phyloP scores from a whole-genome alignment of 1,140 invertebrate species.

The Odontomachus brunneus region DNA sequence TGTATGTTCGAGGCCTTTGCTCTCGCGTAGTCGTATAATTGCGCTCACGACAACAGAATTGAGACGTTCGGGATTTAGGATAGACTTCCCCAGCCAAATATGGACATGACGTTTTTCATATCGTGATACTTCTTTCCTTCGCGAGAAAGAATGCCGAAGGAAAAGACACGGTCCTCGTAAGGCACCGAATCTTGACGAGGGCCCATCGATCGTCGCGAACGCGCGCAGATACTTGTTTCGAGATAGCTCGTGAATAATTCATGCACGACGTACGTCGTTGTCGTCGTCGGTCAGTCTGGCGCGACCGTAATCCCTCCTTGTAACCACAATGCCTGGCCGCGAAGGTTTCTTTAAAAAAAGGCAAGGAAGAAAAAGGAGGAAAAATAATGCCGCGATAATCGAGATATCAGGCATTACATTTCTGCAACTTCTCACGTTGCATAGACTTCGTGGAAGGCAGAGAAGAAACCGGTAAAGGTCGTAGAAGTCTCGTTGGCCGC shows the following conservation, averaged over 20 bases:
- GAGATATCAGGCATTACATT: constrained; percentile 1
- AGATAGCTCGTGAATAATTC: constrained; percentile 77
- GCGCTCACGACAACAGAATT: background rate
- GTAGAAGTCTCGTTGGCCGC: background rate
- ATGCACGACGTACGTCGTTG: constrained; percentile 64
- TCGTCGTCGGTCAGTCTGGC: constrained; percentile 73
- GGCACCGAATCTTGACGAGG: constrained; percentile 25
- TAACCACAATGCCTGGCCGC: constrained; percentile 60
- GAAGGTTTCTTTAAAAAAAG: constrained; percentile 7
- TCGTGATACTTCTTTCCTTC: background rate
- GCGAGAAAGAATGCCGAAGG: constrained; percentile 14
- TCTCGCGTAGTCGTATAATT: background rate
- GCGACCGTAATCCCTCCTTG: constrained; percentile 62
- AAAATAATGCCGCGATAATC: constrained; percentile 13
- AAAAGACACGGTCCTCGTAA: constrained; percentile 24
- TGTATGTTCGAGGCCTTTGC: too few relatives aligned
- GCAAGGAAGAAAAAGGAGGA: too few relatives aligned
- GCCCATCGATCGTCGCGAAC: constrained; percentile 27
- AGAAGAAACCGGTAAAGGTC: background rate
- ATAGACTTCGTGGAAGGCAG: background rate
- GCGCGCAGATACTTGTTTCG: constrained; percentile 57
- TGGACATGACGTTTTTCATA: background rate
- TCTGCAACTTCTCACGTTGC: constrained; percentile 1
- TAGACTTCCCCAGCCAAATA: background rate
- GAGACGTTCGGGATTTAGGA: background rate